Evolutionary conservation across 2,888 invertebrate species (phyloP), one percentile per base, ranked within the genome.

Genomic region (Lydus trimaculatus): DNA sequence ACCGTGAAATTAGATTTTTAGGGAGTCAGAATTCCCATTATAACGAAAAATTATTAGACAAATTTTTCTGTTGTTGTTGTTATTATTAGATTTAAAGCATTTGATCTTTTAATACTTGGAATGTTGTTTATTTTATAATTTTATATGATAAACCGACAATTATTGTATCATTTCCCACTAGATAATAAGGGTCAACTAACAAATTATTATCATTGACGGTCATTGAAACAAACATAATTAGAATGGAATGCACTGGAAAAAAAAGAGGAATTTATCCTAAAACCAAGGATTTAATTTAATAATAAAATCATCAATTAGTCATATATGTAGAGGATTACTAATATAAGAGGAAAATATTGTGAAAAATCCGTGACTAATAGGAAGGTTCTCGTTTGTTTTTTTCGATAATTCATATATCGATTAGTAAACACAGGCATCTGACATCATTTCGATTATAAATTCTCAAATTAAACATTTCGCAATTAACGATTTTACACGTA

Each of bases 111-210:
- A 48, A 48, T 20, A 48, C 20, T n/a, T 20, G 48, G 9, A 48
- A 48, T 48, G 48, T 7, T 43, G 17, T 43, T 43, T 43, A 43
- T 43, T 20, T 48, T 20, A 11, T 20, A 20, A 9, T 48, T 48
- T 48, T 23, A 20, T 48, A 2, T 17, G 3, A n/a, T 13, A 43
- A 43, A n/a, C 2, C n/a, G 48, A 48, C 48, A 48, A 48, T 48
- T 23, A 48, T 20, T 23, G 3, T 11, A 48, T 48, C 20, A 48
- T 48, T 48, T 48, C 48, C 48, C 48, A 48, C 20, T 20, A 20
- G 20, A 48, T 48, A 23, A 48, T 48, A 48, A 48, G 48, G 48
- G 48, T 48, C 48, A 48, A 48, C 48, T 23, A 48, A 48, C 20
- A 48, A 48, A 48, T 48, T 48, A 48, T 48, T 2, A 43, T 43